phyloP scores from a whole-genome alignment of 1,140 invertebrate genomes.

The Olivierus martensii region DNA sequence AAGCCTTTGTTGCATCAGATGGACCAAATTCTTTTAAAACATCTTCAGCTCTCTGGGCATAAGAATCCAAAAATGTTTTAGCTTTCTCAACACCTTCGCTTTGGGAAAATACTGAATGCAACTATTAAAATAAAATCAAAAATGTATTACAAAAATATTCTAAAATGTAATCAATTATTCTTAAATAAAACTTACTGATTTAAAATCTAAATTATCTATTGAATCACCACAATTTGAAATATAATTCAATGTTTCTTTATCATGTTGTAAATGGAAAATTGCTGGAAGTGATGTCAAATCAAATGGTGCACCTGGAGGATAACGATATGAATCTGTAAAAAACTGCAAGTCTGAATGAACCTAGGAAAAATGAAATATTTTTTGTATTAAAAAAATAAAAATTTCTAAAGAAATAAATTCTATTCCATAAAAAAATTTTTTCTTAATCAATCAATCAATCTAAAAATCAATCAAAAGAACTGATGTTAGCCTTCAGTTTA shows the following conservation, averaged over 20 bases:
- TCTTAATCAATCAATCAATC: too few species aligned
- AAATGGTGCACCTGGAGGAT: constrained; percentile 30
- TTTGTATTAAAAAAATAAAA: too few species aligned
- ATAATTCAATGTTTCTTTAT: constrained; percentile 50
- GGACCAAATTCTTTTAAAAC: constrained; percentile 42
- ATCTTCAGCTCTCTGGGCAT: constrained; percentile 55
- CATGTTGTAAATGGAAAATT: constrained; percentile 60
- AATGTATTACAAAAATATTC: constrained; percentile 2
- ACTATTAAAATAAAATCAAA: constrained; percentile 40
- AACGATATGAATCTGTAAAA: constrained; percentile 21
- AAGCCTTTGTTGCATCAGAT: constrained; percentile 26
- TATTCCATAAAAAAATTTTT: too few species aligned
- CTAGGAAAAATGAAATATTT: too few species aligned
- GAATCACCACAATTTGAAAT: constrained; percentile 53
- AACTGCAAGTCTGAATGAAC: constrained; percentile 29
- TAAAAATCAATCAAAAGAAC: too few species aligned
- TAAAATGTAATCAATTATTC: background rate
- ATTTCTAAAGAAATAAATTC: too few species aligned
- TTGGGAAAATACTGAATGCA: constrained; percentile 45
- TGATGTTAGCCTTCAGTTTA: too few species aligned
- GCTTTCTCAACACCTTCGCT: constrained; percentile 58
- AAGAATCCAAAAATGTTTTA: constrained; percentile 55
- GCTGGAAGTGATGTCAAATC: constrained; percentile 62
- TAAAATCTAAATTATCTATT: constrained; percentile 51
- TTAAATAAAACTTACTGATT: constrained; percentile 11